These are phyloP conservation scores for Coelinius sp. DNA, from an alignment of 2,888 invertebrate genomes.

Conservation along the genomic window DNA sequence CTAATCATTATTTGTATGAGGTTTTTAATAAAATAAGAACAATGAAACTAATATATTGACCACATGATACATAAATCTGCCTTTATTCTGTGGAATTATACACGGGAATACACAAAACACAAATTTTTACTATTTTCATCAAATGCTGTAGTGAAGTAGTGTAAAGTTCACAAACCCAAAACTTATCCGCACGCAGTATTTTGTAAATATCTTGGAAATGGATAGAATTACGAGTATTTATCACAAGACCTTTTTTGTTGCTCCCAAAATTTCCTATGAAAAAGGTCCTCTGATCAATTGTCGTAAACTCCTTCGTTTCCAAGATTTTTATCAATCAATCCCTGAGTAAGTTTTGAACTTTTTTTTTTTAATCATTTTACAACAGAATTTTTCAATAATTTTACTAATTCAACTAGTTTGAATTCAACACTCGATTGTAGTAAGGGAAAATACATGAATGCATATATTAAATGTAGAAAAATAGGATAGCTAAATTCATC, in stretches of 20 bases:
- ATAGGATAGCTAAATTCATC: constrained; percentile 57
- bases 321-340: no score
- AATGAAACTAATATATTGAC: background rate
- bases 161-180: no score
- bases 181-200: no score
- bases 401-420: background rate
- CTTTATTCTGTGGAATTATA: background rate
- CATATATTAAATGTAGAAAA: constrained; percentile 65
- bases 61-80: background rate
- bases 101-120: constrained; percentile 20
- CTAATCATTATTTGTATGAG: background rate
- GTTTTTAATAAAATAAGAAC: background rate
- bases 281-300: no score
- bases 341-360: background rate
- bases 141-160: no score
- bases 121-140: constrained; percentile 16
- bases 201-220: no score
- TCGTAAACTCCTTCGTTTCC: no score
- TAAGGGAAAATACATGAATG: constrained; percentile 41
- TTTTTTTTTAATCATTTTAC: background rate
- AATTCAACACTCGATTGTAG: background rate
- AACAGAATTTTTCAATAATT: background rate
- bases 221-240: no score
- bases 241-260: no score
- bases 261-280: no score